phyloP scores from a whole-genome alignment of 2,888 invertebrate genomes.

The Eurytoma adleriae region DNA sequence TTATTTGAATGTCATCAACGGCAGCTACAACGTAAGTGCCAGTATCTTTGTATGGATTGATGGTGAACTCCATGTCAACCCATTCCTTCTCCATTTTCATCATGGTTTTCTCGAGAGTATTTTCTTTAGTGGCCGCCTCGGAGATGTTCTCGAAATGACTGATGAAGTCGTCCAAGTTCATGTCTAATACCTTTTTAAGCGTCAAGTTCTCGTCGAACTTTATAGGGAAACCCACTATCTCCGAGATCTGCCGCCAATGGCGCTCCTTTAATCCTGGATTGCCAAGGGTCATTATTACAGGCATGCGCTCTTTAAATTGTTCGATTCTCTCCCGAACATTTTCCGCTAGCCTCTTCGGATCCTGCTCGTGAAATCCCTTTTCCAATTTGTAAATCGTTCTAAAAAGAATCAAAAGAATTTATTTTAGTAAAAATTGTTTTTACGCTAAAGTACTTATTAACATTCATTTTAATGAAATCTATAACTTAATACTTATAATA shows the following conservation, averaged over 20 bases:
- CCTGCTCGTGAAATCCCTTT: conserved; percentile 88
- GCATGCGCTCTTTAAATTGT: conserved; percentile 89
- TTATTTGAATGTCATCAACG: conserved; percentile 94
- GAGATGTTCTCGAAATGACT: conserved; percentile 93
- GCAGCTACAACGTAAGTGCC: conserved; percentile 93
- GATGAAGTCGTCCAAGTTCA: conserved; percentile 90
- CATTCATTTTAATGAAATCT: too few relatives aligned
- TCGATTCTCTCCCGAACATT: conserved; percentile 87
- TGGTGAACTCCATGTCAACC: conserved; percentile 86
- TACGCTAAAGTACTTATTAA: too few relatives aligned
- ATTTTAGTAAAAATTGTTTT: conserved; percentile 52
- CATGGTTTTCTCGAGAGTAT: conserved; percentile 91
- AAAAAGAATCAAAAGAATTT: conserved; percentile 1
- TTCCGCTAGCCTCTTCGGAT: conserved; percentile 84
- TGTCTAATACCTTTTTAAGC: conserved; percentile 89
- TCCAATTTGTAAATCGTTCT: conserved; percentile 93
- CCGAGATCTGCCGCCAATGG: conserved; percentile 96
- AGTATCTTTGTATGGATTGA: conserved; percentile 90
- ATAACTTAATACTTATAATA: too few relatives aligned
- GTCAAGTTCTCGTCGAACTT: conserved; percentile 89
- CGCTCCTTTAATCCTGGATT: conserved; percentile 95
- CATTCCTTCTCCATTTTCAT: conserved; percentile 95
- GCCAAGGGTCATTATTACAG: conserved; percentile 92
- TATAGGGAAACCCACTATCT: conserved; percentile 93
- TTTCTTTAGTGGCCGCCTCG: conserved; percentile 97